Evolutionary conservation across 2,888 invertebrate genomes (phyloP), one percentile per base, ranked within the genome.

Genomic region (Troglohyphantes excavatus): DNA sequence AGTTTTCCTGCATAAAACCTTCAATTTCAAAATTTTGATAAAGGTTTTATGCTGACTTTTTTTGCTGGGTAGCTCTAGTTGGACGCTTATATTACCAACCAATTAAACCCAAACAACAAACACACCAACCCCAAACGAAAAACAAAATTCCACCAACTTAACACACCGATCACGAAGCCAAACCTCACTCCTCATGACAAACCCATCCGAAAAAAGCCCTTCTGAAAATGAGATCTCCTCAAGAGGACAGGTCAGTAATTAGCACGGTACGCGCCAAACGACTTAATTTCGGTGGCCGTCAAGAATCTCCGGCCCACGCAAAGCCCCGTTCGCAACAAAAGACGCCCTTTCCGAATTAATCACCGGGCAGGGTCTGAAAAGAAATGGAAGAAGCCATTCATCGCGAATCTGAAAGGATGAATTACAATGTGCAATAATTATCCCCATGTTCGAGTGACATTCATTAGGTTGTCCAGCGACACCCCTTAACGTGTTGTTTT

Each of bases 211-310:
- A 9, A 33, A 33, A 33, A 33, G 9, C 43, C 43, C 19, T 65
- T 46, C 2, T n/a, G 23, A 19, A 39, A 65, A 79, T 79, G 43
- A 43, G 43, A 63, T 65, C 67, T 43, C 29, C 70, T 43, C 2
- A 1, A 11, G 39, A 0, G 21, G 2, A 63, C 79, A 68, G 79
- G 68, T 27, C 70, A 70, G 68, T 70, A 70, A 82, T 82, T 82
- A 82, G 82, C 61, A 33, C 82, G 59, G 68, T 27, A 33, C 23
- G 33, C 70, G 70, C 61, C 61, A 33, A 70, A 82, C 26, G 82
- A 82, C 82, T 82, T 82, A 70, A 82, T 82, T 82, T 72, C 82
- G 70, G 70, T 68, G 59, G 61, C 79, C 67, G 67, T 46, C 67
- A 46, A 7, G 9, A n/a, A 5, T 9, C 19, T n/a, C 3, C 21